Conservation (phyloP, 2,888 invertebrate species). For the Pardosa pseudoannulata region DNA sequence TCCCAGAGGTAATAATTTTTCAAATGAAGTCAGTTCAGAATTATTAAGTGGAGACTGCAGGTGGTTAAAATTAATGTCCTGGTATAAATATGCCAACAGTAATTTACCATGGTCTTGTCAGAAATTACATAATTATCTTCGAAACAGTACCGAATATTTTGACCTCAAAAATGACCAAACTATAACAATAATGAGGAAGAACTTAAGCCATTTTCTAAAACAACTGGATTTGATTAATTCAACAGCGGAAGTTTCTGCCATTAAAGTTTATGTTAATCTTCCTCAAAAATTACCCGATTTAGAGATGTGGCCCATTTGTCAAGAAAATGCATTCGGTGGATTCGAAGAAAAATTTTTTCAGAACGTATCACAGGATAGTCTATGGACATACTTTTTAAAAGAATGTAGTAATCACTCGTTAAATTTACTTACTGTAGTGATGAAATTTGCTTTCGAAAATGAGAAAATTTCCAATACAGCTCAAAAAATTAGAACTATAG, state of each 20-base stretch:
- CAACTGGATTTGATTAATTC: constrained; percentile 1
- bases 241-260: constrained; percentile 20
- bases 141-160: neutral
- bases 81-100: constrained; percentile 23
- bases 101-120: neutral
- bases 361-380: constrained; percentile 17
- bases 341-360: neutral
- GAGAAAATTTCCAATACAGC: neutral
- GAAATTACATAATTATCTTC: neutral
- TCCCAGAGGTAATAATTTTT: neutral
- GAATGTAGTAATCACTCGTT: constrained; percentile 30
- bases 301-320: neutral
- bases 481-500: neutral
- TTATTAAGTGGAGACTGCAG: neutral
- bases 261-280: constrained; percentile 5
- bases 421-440: neutral
- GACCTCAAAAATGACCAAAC: neutral
- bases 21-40: neutral
- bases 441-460: neutral
- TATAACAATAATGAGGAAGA: neutral
- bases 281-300: constrained; percentile 2
- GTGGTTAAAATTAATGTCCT: constrained; percentile 40
- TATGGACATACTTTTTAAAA: neutral
- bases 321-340: neutral
- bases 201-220: constrained; percentile 6